Conservation (phyloP, 2,797 vertebrate species). For the Chromobotia macracanthus region DNA sequence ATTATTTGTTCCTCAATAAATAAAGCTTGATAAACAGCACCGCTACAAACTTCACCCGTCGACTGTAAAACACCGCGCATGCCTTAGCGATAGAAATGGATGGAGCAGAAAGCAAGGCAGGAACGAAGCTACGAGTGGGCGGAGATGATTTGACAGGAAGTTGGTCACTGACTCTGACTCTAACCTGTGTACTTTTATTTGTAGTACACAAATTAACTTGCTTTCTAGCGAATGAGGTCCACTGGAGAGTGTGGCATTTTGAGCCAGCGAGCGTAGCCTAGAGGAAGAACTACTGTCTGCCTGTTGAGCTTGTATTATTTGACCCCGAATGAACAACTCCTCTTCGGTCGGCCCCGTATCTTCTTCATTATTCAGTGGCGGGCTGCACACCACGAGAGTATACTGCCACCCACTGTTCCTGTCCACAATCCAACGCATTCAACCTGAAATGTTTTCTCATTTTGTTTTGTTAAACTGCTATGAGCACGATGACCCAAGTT, state of each 20-base stretch:
- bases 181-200: not conserved
- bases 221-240: not conserved
- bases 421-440: too few relatives aligned
- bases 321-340: not conserved
- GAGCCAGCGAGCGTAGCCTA: not conserved
- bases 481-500: too few relatives aligned
- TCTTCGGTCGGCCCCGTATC: not conserved
- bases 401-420: constrained; percentile 7
- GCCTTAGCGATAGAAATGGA: not conserved
- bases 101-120: not conserved
- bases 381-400: not conserved
- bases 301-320: not conserved
- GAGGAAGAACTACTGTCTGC: not conserved
- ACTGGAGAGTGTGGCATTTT: not conserved
- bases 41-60: constrained; percentile 18
- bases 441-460: too few relatives aligned
- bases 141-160: not conserved
- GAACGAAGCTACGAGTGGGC: not conserved
- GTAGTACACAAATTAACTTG: not conserved
- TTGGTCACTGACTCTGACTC: not conserved
- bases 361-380: not conserved
- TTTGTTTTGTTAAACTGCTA: too few relatives aligned
- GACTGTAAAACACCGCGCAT: constrained; percentile 21
- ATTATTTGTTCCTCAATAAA: constrained; percentile 23
- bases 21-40: not conserved